These are phyloP conservation scores for Sander vitreus DNA, from an alignment of 2,113 vertebrate genomes.

Conservation along the genomic window DNA sequence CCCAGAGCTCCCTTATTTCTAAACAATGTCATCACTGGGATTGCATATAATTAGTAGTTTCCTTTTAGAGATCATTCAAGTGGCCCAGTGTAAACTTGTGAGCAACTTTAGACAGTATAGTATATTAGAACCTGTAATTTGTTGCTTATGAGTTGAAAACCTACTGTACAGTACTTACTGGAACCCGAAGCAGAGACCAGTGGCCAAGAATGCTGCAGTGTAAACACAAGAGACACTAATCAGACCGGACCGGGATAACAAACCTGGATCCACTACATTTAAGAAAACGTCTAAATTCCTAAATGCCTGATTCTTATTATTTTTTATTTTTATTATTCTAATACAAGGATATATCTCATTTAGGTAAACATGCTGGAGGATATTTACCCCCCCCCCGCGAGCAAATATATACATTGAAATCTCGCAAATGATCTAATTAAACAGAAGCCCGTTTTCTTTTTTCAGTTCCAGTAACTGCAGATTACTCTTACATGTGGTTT, in stretches of 20 bases:
- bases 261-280: slow-evolving; percentile 10
- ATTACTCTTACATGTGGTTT: too few relatives aligned
- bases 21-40: slow-evolving; percentile 55
- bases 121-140: slow-evolving; percentile 66
- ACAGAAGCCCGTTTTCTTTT: too few relatives aligned
- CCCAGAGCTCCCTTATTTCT: slow-evolving; percentile 49
- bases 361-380: slow-evolving; percentile 1
- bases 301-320: neutral
- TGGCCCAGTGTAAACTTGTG: slow-evolving; percentile 22
- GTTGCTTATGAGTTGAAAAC: slow-evolving; percentile 63
- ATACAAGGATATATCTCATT: slow-evolving; percentile 3
- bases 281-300: neutral
- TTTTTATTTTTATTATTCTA: neutral
- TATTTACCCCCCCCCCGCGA: too few relatives aligned
- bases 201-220: slow-evolving; percentile 39
- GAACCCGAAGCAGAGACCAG: slow-evolving; percentile 30
- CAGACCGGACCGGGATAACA: slow-evolving; percentile 21
- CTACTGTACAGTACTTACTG: slow-evolving; percentile 33
- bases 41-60: slow-evolving; percentile 46
- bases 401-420: too few relatives aligned
- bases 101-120: slow-evolving; percentile 44
- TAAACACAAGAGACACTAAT: slow-evolving; percentile 47
- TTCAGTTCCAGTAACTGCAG: too few relatives aligned
- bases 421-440: too few relatives aligned
- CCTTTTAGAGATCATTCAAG: slow-evolving; percentile 34